Percentiles rank a stretch among this genome's conserved stretches.
Evolutionary conservation across 2,113 vertebrate species (phyloP).

Genomic region (Pterocles burchelli): DNA sequence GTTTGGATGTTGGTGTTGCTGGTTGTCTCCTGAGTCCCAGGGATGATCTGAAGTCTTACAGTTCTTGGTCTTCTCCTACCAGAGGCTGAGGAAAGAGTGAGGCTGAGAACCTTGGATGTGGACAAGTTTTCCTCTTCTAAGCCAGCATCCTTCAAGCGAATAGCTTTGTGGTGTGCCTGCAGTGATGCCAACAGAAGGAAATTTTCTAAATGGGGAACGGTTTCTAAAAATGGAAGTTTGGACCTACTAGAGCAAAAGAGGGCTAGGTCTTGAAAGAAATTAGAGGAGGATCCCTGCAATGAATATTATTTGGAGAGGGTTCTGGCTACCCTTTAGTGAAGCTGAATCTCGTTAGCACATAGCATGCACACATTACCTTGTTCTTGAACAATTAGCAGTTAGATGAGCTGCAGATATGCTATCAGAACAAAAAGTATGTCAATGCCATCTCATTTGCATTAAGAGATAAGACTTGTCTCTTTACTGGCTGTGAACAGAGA

Average conservation of each 20-base stretch:
- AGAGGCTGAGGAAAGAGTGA: not conserved
- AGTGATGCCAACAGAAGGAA: not conserved
- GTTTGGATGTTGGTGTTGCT: not conserved
- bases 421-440: not conserved
- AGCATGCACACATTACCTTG: not conserved
- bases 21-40: not conserved
- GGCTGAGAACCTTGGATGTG: not conserved
- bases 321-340: not conserved
- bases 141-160: not conserved
- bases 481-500: not conserved
- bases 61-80: not conserved
- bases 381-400: not conserved
- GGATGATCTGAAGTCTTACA: not conserved
- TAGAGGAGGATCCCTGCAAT: not conserved
- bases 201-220: not conserved
- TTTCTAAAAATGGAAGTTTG: not conserved
- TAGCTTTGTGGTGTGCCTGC: not conserved
- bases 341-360: not conserved
- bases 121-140: not conserved
- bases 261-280: not conserved
- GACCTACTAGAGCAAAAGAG: not conserved
- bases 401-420: not conserved
- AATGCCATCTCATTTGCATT: not conserved
- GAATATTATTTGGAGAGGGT: not conserved
- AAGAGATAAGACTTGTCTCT: not conserved